Evolutionary conservation across 2,888 invertebrate genomes (phyloP).

Genomic region (Nomada goodeniana): DNA sequence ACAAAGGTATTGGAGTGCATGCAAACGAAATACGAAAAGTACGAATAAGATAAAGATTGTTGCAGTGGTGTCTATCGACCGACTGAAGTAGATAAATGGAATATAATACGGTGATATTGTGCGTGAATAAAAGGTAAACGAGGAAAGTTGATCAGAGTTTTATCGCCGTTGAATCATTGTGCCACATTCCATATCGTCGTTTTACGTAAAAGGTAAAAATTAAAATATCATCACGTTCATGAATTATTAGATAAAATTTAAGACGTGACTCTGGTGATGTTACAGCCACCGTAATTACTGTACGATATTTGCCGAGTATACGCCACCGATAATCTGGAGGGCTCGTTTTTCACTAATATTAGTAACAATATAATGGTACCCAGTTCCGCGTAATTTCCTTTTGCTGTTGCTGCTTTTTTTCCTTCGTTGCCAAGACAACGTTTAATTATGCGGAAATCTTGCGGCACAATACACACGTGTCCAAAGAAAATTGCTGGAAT

Average conservation of each 20-base stretch:
- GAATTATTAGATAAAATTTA: slow-evolving; percentile 58
- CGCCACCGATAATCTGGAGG: slow-evolving; percentile 37
- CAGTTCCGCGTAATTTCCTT: slow-evolving; percentile 19
- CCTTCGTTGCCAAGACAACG: background rate
- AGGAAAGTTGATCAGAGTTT: slow-evolving; percentile 64
- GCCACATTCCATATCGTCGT: slow-evolving; percentile 80
- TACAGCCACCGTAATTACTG: slow-evolving; percentile 42
- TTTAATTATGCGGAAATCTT: background rate
- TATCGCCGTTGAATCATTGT: slow-evolving; percentile 77
- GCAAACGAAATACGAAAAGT: slow-evolving; percentile 31
- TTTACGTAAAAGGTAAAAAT: slow-evolving; percentile 63
- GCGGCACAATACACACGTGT: background rate
- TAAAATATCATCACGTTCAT: slow-evolving; percentile 66
- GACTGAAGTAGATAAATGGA: slow-evolving; percentile 55
- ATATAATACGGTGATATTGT: slow-evolving; percentile 48
- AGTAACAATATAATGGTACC: background rate
- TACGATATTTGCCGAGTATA: slow-evolving; percentile 24
- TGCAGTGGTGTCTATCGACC: slow-evolving; percentile 57
- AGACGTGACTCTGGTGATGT: slow-evolving; percentile 55
- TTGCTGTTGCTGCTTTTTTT: background rate
- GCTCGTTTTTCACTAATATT: slow-evolving; percentile 3
- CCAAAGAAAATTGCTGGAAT: background rate
- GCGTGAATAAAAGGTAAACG: slow-evolving; percentile 42
- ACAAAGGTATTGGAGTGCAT: slow-evolving; percentile 23
- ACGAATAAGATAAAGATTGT: slow-evolving; percentile 51